phyloP scores from a whole-genome alignment of 2,888 invertebrate species.

The Dione vanillae region DNA sequence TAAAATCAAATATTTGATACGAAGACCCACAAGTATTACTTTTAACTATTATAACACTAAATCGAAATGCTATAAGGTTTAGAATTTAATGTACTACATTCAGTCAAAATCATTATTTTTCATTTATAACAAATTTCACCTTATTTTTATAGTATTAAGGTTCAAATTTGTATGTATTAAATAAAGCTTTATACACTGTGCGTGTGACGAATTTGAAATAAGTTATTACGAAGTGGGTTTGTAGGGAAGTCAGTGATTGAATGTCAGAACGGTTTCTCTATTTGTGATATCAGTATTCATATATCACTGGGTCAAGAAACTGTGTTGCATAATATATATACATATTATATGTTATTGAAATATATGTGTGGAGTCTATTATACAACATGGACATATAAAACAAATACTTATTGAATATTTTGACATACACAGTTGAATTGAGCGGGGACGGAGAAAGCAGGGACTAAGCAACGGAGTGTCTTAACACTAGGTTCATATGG shows the following conservation, averaged over 20 bases:
- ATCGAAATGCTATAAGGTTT: background rate
- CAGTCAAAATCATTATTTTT: background rate
- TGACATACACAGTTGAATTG: too few species aligned
- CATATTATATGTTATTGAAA: background rate
- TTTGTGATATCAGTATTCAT: constrained; percentile 38
- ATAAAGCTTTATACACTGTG: background rate
- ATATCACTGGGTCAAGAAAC: constrained; percentile 39
- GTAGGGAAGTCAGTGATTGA: constrained; percentile 45
- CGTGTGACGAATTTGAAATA: constrained; percentile 51
- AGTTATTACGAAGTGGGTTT: constrained; percentile 46
- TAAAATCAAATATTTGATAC: constrained; percentile 43
- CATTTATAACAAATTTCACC: constrained; percentile 7
- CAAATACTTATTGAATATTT: too few species aligned
- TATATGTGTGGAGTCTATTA: too few species aligned
- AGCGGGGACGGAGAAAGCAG: too few species aligned
- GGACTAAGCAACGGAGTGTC: too few species aligned
- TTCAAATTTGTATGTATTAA: constrained; percentile 6
- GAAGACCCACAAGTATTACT: constrained; percentile 23
- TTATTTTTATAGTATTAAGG: background rate
- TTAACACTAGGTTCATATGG: too few species aligned
- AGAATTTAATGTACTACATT: constrained; percentile 1
- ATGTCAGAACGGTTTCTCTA: constrained; percentile 40
- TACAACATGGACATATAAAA: too few species aligned
- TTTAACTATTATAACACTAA: constrained; percentile 16
- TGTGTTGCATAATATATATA: constrained; percentile 1